A percentile compares a stretch with the other conserved stretches of the same genome.
Evolutionary conservation across 2,888 invertebrate species (phyloP).

Genomic region (Drosophila hamatofila): DNA sequence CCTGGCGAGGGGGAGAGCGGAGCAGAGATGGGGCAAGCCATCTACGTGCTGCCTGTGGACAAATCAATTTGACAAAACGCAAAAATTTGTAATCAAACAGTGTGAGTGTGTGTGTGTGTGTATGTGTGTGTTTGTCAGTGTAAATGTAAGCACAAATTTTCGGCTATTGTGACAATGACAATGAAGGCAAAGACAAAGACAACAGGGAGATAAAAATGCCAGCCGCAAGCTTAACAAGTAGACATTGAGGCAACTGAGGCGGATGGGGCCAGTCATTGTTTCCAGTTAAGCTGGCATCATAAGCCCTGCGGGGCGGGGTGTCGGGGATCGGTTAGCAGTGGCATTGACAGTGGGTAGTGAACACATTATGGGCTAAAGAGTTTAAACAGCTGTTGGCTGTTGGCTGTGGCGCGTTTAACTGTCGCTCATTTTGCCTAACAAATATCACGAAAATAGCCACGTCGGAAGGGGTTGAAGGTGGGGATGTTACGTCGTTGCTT

Average conservation of each 20-base stretch:
- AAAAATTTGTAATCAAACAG: conserved; percentile 65
- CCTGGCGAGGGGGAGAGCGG: background rate
- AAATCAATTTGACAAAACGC: conserved; percentile 71
- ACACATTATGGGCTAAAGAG: conserved; percentile 53
- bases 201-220: conserved; percentile 71
- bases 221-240: conserved; percentile 68
- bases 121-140: conserved; percentile 3
- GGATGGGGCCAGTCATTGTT: conserved; percentile 50
- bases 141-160: conserved; percentile 47
- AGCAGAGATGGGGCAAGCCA: conserved; percentile 1
- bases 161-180: conserved; percentile 69
- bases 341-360: conserved; percentile 24
- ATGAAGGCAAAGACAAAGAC: conserved; percentile 58
- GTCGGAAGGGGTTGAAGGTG: background rate
- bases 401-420: conserved; percentile 57
- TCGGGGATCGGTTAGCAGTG: background rate
- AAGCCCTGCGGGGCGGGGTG: conserved; percentile 15
- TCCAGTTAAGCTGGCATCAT: conserved; percentile 48
- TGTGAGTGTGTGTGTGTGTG: background rate
- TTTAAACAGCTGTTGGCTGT: conserved; percentile 56
- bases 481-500: background rate
- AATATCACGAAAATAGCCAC: conserved; percentile 8
- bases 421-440: conserved; percentile 46
- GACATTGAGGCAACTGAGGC: conserved; percentile 8
- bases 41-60: conserved; percentile 57